Conservation (phyloP, 2,113 vertebrate genomes). For the Thymallus thymallus region DNA sequence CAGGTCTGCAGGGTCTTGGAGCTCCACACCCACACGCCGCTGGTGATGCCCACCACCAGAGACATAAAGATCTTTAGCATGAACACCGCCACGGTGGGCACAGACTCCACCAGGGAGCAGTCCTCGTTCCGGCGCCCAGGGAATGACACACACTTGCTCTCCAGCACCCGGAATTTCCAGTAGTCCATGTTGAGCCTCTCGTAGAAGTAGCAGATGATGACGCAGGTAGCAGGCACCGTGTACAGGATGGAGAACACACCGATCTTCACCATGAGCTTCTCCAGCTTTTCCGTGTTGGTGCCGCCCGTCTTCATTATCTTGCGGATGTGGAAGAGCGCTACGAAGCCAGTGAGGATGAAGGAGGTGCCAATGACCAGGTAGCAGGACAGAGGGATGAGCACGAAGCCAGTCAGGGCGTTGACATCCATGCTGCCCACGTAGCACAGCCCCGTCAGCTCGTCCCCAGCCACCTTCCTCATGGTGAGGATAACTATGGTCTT, state of each 20-base stretch:
- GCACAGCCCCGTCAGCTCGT: slow-evolving; percentile 85
- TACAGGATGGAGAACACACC: slow-evolving; percentile 89
- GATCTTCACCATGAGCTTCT: slow-evolving; percentile 88
- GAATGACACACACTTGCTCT: slow-evolving; percentile 68
- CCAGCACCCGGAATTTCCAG: slow-evolving; percentile 78
- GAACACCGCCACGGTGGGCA: slow-evolving; percentile 84
- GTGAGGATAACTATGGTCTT: slow-evolving; percentile 86
- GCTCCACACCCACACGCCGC: slow-evolving; percentile 90
- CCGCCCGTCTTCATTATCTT: slow-evolving; percentile 87
- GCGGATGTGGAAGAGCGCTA: slow-evolving; percentile 87
- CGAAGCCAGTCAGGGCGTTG: slow-evolving; percentile 77
- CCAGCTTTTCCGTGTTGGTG: slow-evolving; percentile 87
- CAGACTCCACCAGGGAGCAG: slow-evolving; percentile 79
- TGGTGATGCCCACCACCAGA: slow-evolving; percentile 87
- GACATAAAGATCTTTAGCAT: slow-evolving; percentile 92
- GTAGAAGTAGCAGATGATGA: slow-evolving; percentile 85
- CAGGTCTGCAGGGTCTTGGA: slow-evolving; percentile 89
- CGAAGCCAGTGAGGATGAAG: slow-evolving; percentile 85
- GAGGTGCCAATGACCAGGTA: slow-evolving; percentile 85
- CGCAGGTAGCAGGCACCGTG: slow-evolving; percentile 70
- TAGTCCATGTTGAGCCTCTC: slow-evolving; percentile 83
- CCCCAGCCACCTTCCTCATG: slow-evolving; percentile 84
- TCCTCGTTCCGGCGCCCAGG: slow-evolving; percentile 70
- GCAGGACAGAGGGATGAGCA: slow-evolving; percentile 83
- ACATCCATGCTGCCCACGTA: slow-evolving; percentile 81